Evolutionary conservation across 2,113 vertebrate species (phyloP).

Genomic region (Micromys minutus): DNA sequence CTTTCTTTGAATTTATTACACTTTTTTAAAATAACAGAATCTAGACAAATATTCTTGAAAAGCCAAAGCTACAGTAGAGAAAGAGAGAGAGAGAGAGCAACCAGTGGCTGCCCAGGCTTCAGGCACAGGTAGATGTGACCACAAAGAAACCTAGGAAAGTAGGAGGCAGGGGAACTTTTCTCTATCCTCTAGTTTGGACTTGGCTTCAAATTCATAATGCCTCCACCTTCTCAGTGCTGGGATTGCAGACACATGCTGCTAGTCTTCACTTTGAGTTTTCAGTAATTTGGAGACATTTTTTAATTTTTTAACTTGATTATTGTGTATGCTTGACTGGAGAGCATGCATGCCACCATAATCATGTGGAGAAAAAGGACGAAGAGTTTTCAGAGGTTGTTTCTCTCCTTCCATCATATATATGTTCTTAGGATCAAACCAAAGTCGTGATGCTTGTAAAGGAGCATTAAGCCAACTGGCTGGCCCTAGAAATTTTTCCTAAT

Average conservation of each 20-base stretch:
- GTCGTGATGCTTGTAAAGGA: neutral
- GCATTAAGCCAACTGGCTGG: neutral
- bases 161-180: neutral
- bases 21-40: neutral
- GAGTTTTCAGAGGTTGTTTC: neutral
- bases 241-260: neutral
- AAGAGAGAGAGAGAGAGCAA: neutral
- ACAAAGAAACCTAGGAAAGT: neutral
- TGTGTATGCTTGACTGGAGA: neutral
- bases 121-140: neutral
- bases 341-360: neutral
- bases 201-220: neutral
- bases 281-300: neutral
- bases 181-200: neutral
- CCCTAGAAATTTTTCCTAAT: neutral
- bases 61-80: neutral
- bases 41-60: neutral
- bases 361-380: neutral
- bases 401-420: neutral
- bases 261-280: neutral
- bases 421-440: neutral
- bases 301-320: neutral
- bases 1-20: neutral
- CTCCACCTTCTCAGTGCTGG: neutral
- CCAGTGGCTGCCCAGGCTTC: neutral